Base-by-base conservation (phyloP, 2,113 vertebrate species). In the Pedetes capensis region DNA sequence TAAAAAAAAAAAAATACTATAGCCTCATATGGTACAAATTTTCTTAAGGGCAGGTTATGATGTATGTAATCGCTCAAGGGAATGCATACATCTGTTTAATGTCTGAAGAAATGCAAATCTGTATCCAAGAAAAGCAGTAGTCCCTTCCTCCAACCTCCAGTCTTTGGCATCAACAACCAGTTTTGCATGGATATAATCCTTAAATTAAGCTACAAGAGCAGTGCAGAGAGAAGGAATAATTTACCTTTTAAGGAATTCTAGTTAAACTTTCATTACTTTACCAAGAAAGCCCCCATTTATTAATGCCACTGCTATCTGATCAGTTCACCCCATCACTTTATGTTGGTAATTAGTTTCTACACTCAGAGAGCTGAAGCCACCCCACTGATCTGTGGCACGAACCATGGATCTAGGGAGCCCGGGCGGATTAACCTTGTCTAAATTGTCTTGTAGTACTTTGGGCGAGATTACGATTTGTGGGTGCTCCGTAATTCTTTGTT, bases 61-160 rank as follows among this genome's bases (percentile, higher is more conserved):
- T 97, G 59, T 61, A 91, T 88, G 81, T 23, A 91, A 85, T 91
- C 74, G 68, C 97, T 93, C 92, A 71, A 89, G 87, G 95, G 94
- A 95, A 92, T 51, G 88, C 88, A 97, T 90, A 96, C 96, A 97
- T 96, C 97, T 97, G 96, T 93, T 97, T 96, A 92, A 82, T 49
- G 96, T 97, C 89, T 81, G 79, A 74, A 95, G 94, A 97, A 95
- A 97, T 96, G 96, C 95, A 96, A 97, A 97, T 95, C 1, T 83
- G 94, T 76, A 96, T 95, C 97, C 96, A 94, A 97, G 95, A 97
- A 96, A 97, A 96, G 97, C 96, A 81, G 69, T n/a, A 86, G 85
- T 93, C 95, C 87, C 95, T 91, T 84, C 94, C 71, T 88, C 95
- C 96, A 94, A 91, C 68, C 96, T 91, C 91, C 59, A 59, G 64